Evolutionary conservation across 1,140 invertebrate species (phyloP).

Genomic region (Lethrus apterus): DNA sequence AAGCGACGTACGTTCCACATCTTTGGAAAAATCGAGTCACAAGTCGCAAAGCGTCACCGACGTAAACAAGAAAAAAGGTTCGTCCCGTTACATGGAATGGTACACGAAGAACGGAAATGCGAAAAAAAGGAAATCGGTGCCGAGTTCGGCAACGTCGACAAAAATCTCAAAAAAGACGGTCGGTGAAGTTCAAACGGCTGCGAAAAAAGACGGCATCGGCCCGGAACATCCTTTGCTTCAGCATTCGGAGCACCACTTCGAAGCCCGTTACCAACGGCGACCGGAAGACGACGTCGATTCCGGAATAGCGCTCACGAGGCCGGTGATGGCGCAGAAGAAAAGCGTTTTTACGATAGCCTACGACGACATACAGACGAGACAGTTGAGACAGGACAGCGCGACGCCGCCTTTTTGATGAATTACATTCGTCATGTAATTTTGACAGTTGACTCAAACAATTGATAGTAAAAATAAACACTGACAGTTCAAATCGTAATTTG

Average conservation of each 20-base stretch:
- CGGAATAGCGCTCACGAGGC: conserved; percentile 61
- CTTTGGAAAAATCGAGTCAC: conserved; percentile 21
- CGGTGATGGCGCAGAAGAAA: conserved; percentile 81
- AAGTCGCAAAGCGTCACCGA: conserved; percentile 23
- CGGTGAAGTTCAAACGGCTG: conserved; percentile 41
- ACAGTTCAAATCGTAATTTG: too few relatives aligned
- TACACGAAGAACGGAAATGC: conserved; percentile 47
- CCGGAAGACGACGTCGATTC: conserved; percentile 64
- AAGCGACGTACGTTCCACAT: conserved; percentile 21
- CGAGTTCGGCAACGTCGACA: conserved; percentile 26
- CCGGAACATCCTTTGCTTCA: conserved; percentile 59
- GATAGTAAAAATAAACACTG: too few relatives aligned
- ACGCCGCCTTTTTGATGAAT: conserved; percentile 41
- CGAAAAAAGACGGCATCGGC: conserved; percentile 42
- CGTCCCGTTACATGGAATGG: conserved; percentile 57
- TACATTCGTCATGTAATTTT: neutral
- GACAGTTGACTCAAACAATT: too few relatives aligned
- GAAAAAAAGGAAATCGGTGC: conserved; percentile 22
- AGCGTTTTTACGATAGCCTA: conserved; percentile 92
- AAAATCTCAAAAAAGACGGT: conserved; percentile 40
- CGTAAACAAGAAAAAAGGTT: conserved; percentile 33
- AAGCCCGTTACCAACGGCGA: conserved; percentile 33
- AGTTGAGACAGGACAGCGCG: conserved; percentile 50
- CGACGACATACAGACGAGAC: conserved; percentile 68
- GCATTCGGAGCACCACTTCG: conserved; percentile 68